Evolutionary conservation across 2,797 vertebrate genomes (phyloP).

Genomic region (Pseudochaenichthys georgianus): DNA sequence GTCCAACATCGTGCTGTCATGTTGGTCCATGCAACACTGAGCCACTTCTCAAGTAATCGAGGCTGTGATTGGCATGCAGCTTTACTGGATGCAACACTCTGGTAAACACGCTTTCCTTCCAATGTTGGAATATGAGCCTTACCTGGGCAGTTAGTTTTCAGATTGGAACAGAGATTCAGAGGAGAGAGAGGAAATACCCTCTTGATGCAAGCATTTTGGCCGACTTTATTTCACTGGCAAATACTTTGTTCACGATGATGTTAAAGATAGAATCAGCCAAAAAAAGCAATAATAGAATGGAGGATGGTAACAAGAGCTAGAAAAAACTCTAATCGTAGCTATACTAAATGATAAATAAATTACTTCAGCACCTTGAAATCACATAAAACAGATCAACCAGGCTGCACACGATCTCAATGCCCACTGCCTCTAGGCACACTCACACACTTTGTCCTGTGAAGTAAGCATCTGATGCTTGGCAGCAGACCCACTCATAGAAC

Average conservation of each 20-base stretch:
- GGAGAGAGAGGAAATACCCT: conserved; percentile 43
- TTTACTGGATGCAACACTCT: conserved; percentile 46
- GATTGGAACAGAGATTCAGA: conserved; percentile 45
- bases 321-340: background rate
- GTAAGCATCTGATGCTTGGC: conserved; percentile 74
- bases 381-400: conserved; percentile 45
- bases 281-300: background rate
- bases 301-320: background rate
- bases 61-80: conserved; percentile 61
- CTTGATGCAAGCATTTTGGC: conserved; percentile 47
- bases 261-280: conserved; percentile 23
- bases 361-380: conserved; percentile 45
- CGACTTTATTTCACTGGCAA: conserved; percentile 1
- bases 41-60: conserved; percentile 32
- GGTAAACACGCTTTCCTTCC: conserved; percentile 62
- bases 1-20: conserved; percentile 43
- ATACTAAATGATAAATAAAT: conserved; percentile 45
- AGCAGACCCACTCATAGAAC: conserved; percentile 44
- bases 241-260: background rate
- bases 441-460: conserved; percentile 64
- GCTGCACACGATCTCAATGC: conserved; percentile 43
- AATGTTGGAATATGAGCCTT: conserved; percentile 34
- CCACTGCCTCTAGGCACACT: conserved; percentile 16
- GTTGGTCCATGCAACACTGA: conserved; percentile 26
- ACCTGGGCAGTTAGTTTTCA: conserved; percentile 21